Percentiles rank a stretch among this genome's conserved stretches.
These are phyloP conservation scores for Homarus gammarus DNA, from an alignment of 2,888 invertebrate species.

Conservation along the genomic window DNA sequence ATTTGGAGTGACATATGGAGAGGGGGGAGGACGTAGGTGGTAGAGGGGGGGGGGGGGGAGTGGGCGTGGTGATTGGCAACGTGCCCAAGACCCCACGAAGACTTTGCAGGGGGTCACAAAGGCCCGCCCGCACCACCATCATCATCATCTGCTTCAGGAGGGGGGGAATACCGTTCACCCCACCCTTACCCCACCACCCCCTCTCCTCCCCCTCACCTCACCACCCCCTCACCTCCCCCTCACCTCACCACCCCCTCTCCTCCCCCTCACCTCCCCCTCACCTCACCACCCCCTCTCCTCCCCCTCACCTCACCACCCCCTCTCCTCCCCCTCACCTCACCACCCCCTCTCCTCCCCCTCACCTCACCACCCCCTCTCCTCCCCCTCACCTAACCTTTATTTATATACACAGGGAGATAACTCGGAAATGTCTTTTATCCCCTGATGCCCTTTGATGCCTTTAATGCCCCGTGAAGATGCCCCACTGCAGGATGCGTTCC, in stretches of 20 bases:
- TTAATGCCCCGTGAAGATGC: too few species aligned
- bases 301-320: neutral
- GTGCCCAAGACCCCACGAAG: neutral
- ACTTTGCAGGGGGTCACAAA: constrained; percentile 8
- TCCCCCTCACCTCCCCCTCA: neutral
- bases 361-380: too few species aligned
- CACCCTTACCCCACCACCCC: neutral
- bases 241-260: neutral
- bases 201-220: neutral
- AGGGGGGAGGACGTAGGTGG: neutral
- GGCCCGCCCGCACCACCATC: neutral
- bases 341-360: neutral
- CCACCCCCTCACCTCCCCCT: neutral
- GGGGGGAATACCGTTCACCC: neutral
- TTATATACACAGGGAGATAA: too few species aligned
- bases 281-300: too few species aligned
- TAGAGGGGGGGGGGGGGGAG: neutral
- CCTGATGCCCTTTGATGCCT: too few species aligned
- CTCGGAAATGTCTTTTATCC: too few species aligned
- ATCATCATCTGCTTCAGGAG: neutral
- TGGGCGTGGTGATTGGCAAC: neutral
- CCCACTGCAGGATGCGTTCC: too few species aligned
- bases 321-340: fast-evolving
- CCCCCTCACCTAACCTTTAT: too few species aligned
- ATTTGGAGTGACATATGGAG: neutral